These are phyloP conservation scores for Triplophysa tibetana DNA, from an alignment of 2,113 vertebrate genomes.

Conservation along the genomic window DNA sequence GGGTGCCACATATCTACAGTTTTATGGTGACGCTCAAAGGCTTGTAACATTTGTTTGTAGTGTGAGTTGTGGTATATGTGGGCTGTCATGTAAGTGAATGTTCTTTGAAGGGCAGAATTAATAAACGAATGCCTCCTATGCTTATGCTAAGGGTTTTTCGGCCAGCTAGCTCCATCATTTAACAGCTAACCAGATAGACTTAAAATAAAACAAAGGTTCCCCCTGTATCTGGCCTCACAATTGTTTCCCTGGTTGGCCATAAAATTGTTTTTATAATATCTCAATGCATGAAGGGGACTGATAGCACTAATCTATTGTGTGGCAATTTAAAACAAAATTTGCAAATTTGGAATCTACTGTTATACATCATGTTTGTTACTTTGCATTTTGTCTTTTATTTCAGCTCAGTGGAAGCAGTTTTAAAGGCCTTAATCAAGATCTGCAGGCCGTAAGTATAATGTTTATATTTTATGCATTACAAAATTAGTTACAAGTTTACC, in stretches of 20 bases:
- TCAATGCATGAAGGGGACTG: not conserved
- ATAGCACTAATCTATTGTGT: not conserved
- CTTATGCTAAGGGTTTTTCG: not conserved
- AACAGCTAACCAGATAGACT: not conserved
- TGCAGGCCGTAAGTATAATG: slow-evolving; percentile 91
- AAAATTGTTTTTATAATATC: not conserved
- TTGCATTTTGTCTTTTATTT: slow-evolving; percentile 32
- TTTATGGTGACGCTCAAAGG: not conserved
- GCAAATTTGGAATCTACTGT: not conserved
- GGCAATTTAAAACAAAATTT: not conserved
- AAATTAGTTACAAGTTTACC: not conserved
- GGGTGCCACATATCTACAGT: slow-evolving; percentile 4
- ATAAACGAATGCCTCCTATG: not conserved
- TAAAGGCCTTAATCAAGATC: slow-evolving; percentile 95
- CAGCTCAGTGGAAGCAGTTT: slow-evolving; percentile 92
- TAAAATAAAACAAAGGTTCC: not conserved
- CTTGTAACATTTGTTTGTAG: not conserved
- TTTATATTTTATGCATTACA: not conserved
- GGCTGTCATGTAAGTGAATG: not conserved
- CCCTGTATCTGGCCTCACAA: not conserved
- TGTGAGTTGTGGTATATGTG: slow-evolving; percentile 2
- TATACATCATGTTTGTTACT: slow-evolving; percentile 1
- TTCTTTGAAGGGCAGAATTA: not conserved
- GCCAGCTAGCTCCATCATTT: not conserved
- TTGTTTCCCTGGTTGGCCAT: not conserved